Conservation (phyloP, 2,797 vertebrate genomes). For the Neoniphon sammara region DNA sequence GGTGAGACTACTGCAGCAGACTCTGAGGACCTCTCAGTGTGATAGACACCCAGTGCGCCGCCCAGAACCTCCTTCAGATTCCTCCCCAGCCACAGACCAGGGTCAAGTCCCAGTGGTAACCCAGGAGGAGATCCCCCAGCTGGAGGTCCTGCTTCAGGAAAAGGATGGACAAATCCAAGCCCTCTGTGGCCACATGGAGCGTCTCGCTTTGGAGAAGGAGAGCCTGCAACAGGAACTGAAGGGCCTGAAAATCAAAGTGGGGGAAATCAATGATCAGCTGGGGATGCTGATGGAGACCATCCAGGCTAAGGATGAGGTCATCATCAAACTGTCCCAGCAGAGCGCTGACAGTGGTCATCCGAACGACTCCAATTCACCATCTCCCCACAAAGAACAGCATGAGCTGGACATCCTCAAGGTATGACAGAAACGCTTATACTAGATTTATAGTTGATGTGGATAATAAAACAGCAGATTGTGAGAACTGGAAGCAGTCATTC, state of each 20-base stretch:
- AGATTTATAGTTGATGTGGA: not conserved
- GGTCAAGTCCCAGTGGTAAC: slow-evolving; percentile 9
- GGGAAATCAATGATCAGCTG: slow-evolving; percentile 91
- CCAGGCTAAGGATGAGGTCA: slow-evolving; percentile 96
- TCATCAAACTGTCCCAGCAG: slow-evolving; percentile 92
- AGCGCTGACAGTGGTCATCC: slow-evolving; percentile 67
- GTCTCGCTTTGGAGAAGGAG: slow-evolving; percentile 89
- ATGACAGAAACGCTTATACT: slow-evolving; percentile 35
- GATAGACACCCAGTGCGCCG: slow-evolving; percentile 82
- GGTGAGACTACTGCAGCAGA: slow-evolving; percentile 95
- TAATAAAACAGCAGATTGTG: not conserved
- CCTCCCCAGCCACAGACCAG: slow-evolving; percentile 35
- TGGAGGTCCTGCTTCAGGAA: slow-evolving; percentile 83
- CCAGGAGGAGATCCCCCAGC: slow-evolving; percentile 60
- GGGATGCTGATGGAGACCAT: slow-evolving; percentile 98
- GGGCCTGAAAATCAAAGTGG: slow-evolving; percentile 89
- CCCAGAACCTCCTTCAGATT: slow-evolving; percentile 63
- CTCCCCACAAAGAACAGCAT: slow-evolving; percentile 82
- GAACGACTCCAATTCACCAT: slow-evolving; percentile 50
- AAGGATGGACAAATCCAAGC: slow-evolving; percentile 89
- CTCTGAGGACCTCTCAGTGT: slow-evolving; percentile 91
- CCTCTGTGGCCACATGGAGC: slow-evolving; percentile 90
- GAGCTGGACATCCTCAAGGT: slow-evolving; percentile 92
- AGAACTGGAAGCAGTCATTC: not conserved
- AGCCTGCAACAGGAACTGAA: slow-evolving; percentile 89